Base-by-base conservation (phyloP, 2,113 vertebrate genomes). In the Gorsachius goisagi region DNA sequence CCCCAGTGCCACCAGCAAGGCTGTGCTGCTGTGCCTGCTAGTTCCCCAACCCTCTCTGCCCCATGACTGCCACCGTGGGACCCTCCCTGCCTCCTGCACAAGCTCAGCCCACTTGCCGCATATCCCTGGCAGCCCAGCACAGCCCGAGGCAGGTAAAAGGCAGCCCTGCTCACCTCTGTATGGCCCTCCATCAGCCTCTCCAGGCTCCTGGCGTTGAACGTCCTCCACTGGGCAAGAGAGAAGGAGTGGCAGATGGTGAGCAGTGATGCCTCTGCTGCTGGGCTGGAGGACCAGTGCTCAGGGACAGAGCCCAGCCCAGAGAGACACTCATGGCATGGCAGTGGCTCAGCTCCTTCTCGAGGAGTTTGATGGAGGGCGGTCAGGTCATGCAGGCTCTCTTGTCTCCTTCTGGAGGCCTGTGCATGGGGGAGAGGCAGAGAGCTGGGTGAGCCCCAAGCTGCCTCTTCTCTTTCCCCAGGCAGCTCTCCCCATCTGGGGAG, bases 1-100 rank as follows among this genome's bases (percentile, higher is more conserved):
- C 66, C 9, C n/a, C 32, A 60, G 9, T 1, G 9, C 15, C 5
- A 14, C 13, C 45, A 59, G 15, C 8, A 7, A 41, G 44, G 58
- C 32, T 11, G 7, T 52, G 35, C 35, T 2, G 1, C 12, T 20
- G 5, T 15, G 39, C 9, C 33, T 47, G 15, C 18, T 47, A 76
- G 17, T 16, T 53, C 28, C 33, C 37, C 33, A 76, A 7, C 5
- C 30, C 21, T 59, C 18, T 64, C 0, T 2, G 3, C 9, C 79
- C 41, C 21, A 21, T 2, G 8, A 41, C 24, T 10, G 6, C 12
- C 49, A 69, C 1, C 0, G 4, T 3, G 5, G 78, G 15, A 45
- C 24, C 4, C 8, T 74, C 39, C 47, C 12, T 44, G 41, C 41
- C 41, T 44, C 41, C n/a, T 5, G 4, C 18, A 28, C 33, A 10